Evolutionary conservation across 2,888 invertebrate species (phyloP).

Genomic region (Dynastes maya): DNA sequence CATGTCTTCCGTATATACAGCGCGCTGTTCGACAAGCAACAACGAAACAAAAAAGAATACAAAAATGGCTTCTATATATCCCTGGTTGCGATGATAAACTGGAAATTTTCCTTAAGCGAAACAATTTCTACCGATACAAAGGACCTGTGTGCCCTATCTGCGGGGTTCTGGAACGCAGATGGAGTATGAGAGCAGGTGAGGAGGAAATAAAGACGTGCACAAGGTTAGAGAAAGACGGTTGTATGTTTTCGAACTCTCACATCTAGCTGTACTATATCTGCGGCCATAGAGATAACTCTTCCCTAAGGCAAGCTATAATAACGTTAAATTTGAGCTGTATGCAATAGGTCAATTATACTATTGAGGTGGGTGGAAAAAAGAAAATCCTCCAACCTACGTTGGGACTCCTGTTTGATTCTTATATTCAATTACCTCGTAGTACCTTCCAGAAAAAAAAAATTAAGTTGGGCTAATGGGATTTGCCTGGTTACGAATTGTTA

Average conservation of each 20-base stretch:
- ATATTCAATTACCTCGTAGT: background rate
- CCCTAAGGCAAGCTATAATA: slow-evolving; percentile 23
- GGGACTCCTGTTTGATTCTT: background rate
- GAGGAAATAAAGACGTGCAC: background rate
- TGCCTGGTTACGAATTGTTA: background rate
- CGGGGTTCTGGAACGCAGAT: background rate
- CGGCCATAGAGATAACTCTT: background rate
- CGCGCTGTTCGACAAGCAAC: background rate
- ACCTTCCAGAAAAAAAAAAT: background rate
- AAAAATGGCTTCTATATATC: background rate
- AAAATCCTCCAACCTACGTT: background rate
- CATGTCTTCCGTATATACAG: background rate
- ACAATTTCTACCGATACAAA: slow-evolving; percentile 20
- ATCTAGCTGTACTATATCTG: background rate
- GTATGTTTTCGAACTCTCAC: background rate
- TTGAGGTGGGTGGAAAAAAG: background rate
- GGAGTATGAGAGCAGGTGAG: background rate
- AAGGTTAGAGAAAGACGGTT: background rate
- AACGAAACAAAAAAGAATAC: background rate
- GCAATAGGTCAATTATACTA: slow-evolving; percentile 18
- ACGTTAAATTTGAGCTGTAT: background rate
- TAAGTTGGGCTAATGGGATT: background rate
- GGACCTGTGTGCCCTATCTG: background rate
- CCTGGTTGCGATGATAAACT: slow-evolving; percentile 11
- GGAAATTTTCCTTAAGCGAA: slow-evolving; percentile 18